Evolutionary conservation across 2,797 vertebrate genomes (phyloP).

Genomic region (Leucoraja ocellata): DNA sequence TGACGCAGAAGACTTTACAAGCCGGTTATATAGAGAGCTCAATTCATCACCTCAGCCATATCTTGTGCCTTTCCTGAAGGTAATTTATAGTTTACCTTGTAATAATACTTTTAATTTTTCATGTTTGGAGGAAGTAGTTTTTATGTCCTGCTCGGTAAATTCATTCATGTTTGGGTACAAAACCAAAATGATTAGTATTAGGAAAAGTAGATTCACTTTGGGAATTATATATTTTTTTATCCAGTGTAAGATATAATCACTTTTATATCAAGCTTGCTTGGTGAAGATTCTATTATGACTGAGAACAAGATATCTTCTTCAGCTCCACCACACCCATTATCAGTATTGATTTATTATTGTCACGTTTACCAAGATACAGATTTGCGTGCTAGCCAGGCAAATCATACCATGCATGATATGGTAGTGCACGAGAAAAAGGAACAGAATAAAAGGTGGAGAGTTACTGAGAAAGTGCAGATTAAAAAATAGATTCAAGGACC

Average conservation of each 20-base stretch:
- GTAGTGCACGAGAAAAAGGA: no score
- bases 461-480: no score
- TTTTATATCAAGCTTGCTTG: background rate
- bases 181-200: background rate
- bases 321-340: background rate
- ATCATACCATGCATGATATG: no score
- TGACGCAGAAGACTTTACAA: slow-evolving; percentile 95
- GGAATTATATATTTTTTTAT: background rate
- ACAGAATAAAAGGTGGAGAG: no score
- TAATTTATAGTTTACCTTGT: slow-evolving; percentile 48
- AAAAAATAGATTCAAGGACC: no score
- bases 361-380: no score
- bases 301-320: background rate
- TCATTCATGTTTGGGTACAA: background rate
- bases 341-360: no score
- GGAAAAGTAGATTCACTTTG: background rate
- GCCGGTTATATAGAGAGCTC: slow-evolving; percentile 89
- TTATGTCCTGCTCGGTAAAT: background rate
- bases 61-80: slow-evolving; percentile 99
- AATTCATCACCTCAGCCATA: slow-evolving; percentile 97
- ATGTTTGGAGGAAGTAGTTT: background rate
- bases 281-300: background rate
- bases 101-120: background rate
- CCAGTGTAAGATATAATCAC: background rate
- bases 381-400: no score